Evolutionary conservation across 2,113 vertebrate genomes (phyloP), one percentile per base, ranked within the genome.

Genomic region (Fregata magnificens): DNA sequence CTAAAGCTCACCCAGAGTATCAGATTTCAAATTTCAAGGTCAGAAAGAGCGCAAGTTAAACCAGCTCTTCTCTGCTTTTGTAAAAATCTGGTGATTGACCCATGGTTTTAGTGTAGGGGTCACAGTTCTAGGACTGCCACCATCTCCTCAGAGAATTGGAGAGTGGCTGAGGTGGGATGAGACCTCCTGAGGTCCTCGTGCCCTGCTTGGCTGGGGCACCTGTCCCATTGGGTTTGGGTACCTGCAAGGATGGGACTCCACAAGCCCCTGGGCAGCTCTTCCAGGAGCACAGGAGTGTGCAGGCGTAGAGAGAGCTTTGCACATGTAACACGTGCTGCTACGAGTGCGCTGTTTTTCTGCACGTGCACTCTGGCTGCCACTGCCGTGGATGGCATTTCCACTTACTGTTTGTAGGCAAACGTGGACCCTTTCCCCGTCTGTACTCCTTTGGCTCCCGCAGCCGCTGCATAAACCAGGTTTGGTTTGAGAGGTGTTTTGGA

Each of bases 291-390:
- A 1, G 0, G 4, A 61, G 25, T 1, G 7, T 34, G n/a, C 31
- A 50, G 31, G 36, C 1, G 3, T 12, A 8, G n/a, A n/a, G 52
- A n/a, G 36, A 50, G 36, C 38, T 59, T 78, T 36, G 45, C 44
- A 44, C 1, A 1, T 24, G 20, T 40, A 50, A 53, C 1, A 0
- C 6, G 16, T 22, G 42, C 14, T 16, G 61, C 38, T 15, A 4
- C 0, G 10, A 34, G 47, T 45, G 34, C 32, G 18, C 19, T 18
- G 15, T 18, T 32, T 22, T 36, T 18, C 50, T 29, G 14, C 38
- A 10, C 10, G 0, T 1, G 5, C 3, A 1, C 49, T 56, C 58
- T 4, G 62, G n/a, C 72, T 49, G n/a, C 55, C 0, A 4, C 45
- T 67, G 53, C 47, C 55, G n/a, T 13, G 24, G 29, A 6, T 36